Percentiles rank a stretch among this genome's conserved stretches.
Evolutionary conservation across 2,113 vertebrate genomes (phyloP).

Genomic region (Peromyscus polionotus): DNA sequence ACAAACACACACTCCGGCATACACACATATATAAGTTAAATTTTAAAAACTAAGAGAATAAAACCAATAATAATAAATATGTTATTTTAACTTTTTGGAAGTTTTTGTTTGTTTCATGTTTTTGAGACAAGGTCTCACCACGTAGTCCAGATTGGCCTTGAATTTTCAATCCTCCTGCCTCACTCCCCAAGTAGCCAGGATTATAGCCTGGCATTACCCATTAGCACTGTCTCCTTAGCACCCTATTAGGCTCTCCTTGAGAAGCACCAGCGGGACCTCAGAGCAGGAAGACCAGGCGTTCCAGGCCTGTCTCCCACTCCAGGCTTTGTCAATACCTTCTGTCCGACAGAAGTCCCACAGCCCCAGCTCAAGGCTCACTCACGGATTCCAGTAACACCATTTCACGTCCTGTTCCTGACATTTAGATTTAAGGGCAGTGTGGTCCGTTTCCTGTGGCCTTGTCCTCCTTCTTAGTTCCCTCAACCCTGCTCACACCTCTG

Average conservation of each 20-base stretch:
- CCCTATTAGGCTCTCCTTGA: neutral
- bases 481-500: constrained; percentile 8
- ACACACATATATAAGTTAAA: neutral
- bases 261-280: neutral
- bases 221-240: neutral
- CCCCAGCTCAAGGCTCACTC: neutral
- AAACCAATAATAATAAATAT: neutral
- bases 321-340: neutral
- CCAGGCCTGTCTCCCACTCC: neutral
- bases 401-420: neutral
- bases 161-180: neutral
- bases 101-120: neutral
- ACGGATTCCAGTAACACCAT: neutral
- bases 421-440: neutral
- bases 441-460: neutral
- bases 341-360: neutral
- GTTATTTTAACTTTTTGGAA: too few relatives aligned
- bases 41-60: neutral
- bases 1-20: neutral
- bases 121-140: neutral
- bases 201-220: neutral
- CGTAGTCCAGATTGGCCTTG: neutral
- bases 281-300: neutral
- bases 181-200: neutral
- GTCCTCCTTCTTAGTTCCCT: constrained; percentile 9